Evolutionary conservation across 1,140 invertebrate genomes (phyloP).

Genomic region (Belonocnema kinseyi): DNA sequence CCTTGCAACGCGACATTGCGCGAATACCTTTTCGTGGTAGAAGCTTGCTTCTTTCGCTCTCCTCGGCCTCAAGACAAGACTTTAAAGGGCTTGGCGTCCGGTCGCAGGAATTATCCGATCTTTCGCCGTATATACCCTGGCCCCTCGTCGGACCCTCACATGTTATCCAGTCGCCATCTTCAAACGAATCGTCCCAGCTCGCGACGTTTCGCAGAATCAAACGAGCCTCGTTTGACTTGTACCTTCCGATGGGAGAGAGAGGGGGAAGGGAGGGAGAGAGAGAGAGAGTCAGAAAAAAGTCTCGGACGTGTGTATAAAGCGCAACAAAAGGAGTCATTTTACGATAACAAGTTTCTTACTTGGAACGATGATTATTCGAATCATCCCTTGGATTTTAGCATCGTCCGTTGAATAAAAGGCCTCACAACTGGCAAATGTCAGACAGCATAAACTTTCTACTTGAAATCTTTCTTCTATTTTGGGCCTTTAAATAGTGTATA

Average conservation of each 20-base stretch:
- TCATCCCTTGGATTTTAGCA: background rate
- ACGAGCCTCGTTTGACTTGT: conserved; percentile 30
- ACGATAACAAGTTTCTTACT: conserved; percentile 19
- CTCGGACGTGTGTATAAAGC: conserved; percentile 20
- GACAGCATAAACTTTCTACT: too few relatives aligned
- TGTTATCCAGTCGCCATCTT: conserved; percentile 24
- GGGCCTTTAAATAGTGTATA: too few relatives aligned
- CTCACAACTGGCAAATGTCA: too few relatives aligned
- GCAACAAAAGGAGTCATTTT: conserved; percentile 24
- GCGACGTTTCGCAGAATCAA: conserved; percentile 26
- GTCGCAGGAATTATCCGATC: conserved; percentile 44
- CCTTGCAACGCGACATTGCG: conserved; percentile 42
- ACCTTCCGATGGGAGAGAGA: background rate
- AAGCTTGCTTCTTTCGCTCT: conserved; percentile 40
- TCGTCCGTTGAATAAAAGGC: background rate
- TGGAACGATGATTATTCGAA: conserved; percentile 12
- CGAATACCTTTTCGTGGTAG: conserved; percentile 44
- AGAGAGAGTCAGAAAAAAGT: background rate
- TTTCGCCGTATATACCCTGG: conserved; percentile 26
- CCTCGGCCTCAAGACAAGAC: conserved; percentile 37
- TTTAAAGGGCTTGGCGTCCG: conserved; percentile 44
- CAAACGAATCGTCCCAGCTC: conserved; percentile 17
- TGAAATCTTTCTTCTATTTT: too few relatives aligned
- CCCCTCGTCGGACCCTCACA: conserved; percentile 18
- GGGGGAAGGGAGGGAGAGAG: too few relatives aligned